These are phyloP conservation scores for Dipodomys ordii DNA, from an alignment of 2,113 vertebrate genomes.

Conservation along the genomic window DNA sequence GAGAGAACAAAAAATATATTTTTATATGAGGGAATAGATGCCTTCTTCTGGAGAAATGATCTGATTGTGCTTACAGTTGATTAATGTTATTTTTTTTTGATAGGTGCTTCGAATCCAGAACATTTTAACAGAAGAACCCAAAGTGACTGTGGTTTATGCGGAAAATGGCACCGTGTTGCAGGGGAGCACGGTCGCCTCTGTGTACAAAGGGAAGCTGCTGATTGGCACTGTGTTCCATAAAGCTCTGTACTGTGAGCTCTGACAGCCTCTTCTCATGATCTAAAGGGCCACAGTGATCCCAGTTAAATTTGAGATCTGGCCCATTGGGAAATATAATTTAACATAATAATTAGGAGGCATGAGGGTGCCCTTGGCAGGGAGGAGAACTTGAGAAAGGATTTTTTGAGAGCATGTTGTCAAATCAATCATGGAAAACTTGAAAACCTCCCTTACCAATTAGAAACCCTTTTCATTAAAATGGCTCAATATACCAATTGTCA, in stretches of 20 bases:
- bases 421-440: not conserved
- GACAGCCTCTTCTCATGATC: not conserved
- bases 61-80: not conserved
- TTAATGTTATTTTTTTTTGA: conserved; percentile 24
- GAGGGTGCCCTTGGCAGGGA: not conserved
- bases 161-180: conserved; percentile 91
- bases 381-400: not conserved
- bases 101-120: conserved; percentile 93
- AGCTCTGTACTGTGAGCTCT: conserved; percentile 91
- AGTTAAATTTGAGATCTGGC: too few relatives aligned
- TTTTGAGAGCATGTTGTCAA: not conserved
- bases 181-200: conserved; percentile 89
- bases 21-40: not conserved
- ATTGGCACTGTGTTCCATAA: conserved; percentile 93
- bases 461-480: conserved; percentile 38
- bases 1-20: too few relatives aligned
- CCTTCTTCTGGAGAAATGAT: not conserved
- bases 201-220: conserved; percentile 89
- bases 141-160: conserved; percentile 89
- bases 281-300: not conserved
- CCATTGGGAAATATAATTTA: too few relatives aligned
- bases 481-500: not conserved
- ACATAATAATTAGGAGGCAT: too few relatives aligned
- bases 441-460: not conserved
- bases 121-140: conserved; percentile 90